Base-by-base conservation (phyloP, 2,797 vertebrate genomes). In the Cyprinella venusta region DNA sequence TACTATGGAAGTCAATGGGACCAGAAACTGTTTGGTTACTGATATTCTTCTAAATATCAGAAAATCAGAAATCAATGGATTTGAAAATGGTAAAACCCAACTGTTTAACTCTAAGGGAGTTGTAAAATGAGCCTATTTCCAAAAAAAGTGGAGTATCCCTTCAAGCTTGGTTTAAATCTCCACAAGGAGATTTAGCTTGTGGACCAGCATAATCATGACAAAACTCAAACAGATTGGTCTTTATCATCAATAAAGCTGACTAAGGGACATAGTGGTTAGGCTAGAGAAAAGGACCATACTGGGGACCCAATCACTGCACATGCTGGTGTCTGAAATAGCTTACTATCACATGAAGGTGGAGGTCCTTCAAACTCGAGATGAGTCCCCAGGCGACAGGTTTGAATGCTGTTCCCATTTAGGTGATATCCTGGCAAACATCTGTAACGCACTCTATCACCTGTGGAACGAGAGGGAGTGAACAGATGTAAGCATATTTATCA, bases 301-400 rank as follows among this genome's bases (percentile, higher is more conserved):
- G 26, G 2, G 2, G 3, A 56, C 68, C 12, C 45, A 45, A 70
- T 16, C n/a, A 45, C 8, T 71, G 64, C 33, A 67, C 8, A 21
- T 38, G 64, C 8, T 65, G 33, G 33, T 38, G 5, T 50, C 33
- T 40, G 8, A 42, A 30, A 15, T 24, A 13, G 12, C 94, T 94
- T 91, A 99, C 98, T 97, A 92, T 99, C 98, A 86, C 98, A 99
- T 0, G 97, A 95, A 6, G 98, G 98, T 0, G 96, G 98, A 52
- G 97, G 97, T 0, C 97, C 98, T 87, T 98, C 96, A 54, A 99
- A 99, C 91, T 99, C 96, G 16, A 99, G 95, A 76, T 96, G 95
- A 5, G 96, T 97, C 72, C 97, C 96, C 2, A 99, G 91, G 0
- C 94, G 95, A 91, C 98, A 99, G 63, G 97, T 98, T 87, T 96